Base-by-base conservation (phyloP, 2,797 vertebrate genomes). In the Crocidura indochinensis region DNA sequence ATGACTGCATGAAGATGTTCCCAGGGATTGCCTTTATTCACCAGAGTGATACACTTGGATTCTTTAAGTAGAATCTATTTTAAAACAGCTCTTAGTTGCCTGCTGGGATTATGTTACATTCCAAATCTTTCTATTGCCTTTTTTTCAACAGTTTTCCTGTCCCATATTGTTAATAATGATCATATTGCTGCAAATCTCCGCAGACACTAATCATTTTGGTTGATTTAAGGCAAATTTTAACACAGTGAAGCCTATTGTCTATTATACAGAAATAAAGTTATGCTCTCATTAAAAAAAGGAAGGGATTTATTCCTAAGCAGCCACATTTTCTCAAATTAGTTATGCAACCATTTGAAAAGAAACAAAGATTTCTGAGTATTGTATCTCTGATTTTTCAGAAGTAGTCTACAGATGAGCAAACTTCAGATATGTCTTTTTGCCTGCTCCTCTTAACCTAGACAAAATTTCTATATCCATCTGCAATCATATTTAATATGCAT, bases 51-150 rank as follows among this genome's bases (percentile, higher is more conserved):
- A 76, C 47, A 44, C 26, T 51, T 38, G 29, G 15, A 8, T 81
- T 88, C 84, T 74, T 94, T 81, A 88, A 84, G 68, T 44, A 62
- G 24, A 11, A 93, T 17, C 31, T 80, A 65, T 91, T 94, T 68
- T 65, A 79, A 94, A 89, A 29, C 24, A 93, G 77, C 51, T 85
- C 26, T 75, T 69, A 68, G 56, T 91, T 90, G 44, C 65, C 51
- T 72, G 17, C 60, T 60, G 38, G 26, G 74, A 93, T 72, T 77
- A 19, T 46, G 77, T 86, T 76, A 49, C 51, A 69, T 73, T 87
- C 47, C 78, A 92, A 80, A 64, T 91, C 60, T 93, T 87, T 69
- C 68, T 93, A 80, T 88, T 76, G 46, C 22, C n/a, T n/a, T 90
- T 93, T 53, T 20, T 81, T 20, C 20, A 62, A 51, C 77, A 69